These are phyloP conservation scores for Pseudococcus longispinus DNA, from an alignment of 2,888 invertebrate genomes.

Conservation along the genomic window DNA sequence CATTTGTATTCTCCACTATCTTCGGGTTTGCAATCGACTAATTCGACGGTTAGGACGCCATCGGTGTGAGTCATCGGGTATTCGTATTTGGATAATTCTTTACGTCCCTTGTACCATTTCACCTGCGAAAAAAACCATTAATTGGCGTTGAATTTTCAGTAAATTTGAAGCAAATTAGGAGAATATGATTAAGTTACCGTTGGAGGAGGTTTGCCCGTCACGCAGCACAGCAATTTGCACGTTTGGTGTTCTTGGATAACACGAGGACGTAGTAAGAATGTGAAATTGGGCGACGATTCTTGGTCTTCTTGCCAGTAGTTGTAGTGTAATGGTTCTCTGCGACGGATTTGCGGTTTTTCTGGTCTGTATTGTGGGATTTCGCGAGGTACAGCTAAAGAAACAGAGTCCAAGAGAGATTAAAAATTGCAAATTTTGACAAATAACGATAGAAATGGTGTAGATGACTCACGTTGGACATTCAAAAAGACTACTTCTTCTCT, in stretches of 20 bases:
- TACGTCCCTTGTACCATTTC: constrained; percentile 82
- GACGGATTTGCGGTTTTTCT: constrained; percentile 74
- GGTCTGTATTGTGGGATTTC: constrained; percentile 73
- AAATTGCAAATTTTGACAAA: background rate
- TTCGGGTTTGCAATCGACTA: constrained; percentile 88
- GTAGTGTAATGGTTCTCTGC: constrained; percentile 83
- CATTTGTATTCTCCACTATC: constrained; percentile 98
- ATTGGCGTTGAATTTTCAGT: background rate
- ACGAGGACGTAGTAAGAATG: constrained; percentile 97
- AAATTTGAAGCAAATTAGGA: background rate
- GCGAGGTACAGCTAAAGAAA: constrained; percentile 73
- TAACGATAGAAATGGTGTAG: background rate
- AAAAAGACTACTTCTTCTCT: constrained; percentile 96
- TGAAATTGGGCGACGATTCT: constrained; percentile 94
- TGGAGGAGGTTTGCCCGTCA: constrained; percentile 93
- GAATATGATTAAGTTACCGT: constrained; percentile 69
- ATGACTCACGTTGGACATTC: constrained; percentile 86
- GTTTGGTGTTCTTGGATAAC: constrained; percentile 96
- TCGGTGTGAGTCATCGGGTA: constrained; percentile 90
- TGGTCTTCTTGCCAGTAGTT: constrained; percentile 92
- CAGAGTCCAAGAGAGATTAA: background rate
- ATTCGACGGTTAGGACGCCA: constrained; percentile 97
- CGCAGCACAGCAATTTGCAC: constrained; percentile 96
- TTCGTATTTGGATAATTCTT: constrained; percentile 88
- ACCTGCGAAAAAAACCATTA: constrained; percentile 62